Percentiles rank a stretch among this genome's conserved stretches.
phyloP scores from a whole-genome alignment of 2,113 vertebrate species.

The Stegastes partitus region DNA sequence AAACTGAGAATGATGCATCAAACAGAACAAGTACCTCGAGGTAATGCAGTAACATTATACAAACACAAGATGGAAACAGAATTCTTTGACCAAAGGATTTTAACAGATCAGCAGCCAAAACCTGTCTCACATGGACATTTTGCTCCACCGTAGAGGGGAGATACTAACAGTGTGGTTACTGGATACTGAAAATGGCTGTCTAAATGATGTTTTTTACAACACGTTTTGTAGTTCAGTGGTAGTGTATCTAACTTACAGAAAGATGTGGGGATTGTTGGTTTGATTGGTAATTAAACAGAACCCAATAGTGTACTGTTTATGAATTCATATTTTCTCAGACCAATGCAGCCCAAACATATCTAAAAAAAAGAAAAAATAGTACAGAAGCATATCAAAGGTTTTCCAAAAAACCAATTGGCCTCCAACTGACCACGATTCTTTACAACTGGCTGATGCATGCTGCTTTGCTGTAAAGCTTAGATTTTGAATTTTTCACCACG shows the following conservation, averaged over 20 bases:
- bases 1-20: conserved; percentile 79
- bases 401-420: too few relatives aligned
- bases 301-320: too few relatives aligned
- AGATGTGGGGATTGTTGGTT: not conserved
- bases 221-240: not conserved
- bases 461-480: not conserved
- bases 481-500: not conserved
- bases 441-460: not conserved
- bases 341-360: too few relatives aligned
- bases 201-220: not conserved
- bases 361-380: too few relatives aligned
- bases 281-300: too few relatives aligned
- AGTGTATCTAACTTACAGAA: not conserved
- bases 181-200: not conserved
- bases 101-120: too few relatives aligned
- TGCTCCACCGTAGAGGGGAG: not conserved
- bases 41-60: conserved; percentile 44
- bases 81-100: not conserved
- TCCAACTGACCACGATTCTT: too few relatives aligned
- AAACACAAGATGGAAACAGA: not conserved
- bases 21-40: conserved; percentile 80
- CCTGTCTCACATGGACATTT: not conserved
- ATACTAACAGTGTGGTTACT: not conserved
- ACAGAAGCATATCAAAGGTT: too few relatives aligned
- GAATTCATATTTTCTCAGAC: too few relatives aligned